phyloP scores from a whole-genome alignment of 2,113 vertebrate species.

The Odocoileus hemionus region DNA sequence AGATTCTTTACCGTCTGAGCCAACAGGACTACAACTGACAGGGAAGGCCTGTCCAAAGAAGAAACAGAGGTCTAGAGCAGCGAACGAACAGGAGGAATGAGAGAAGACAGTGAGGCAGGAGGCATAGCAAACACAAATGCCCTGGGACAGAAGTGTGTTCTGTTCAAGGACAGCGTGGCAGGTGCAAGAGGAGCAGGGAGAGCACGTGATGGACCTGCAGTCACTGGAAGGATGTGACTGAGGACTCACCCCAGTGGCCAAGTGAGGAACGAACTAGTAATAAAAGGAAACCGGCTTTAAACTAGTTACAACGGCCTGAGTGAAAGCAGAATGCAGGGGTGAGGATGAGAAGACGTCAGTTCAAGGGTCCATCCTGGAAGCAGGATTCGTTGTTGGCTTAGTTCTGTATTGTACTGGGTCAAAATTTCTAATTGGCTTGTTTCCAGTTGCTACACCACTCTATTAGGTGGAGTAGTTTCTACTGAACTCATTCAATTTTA shows the following conservation, averaged over 20 bases:
- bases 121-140: background rate
- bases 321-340: background rate
- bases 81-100: no score
- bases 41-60: background rate
- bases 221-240: background rate
- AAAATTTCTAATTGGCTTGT: background rate
- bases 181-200: background rate
- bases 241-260: background rate
- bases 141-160: background rate
- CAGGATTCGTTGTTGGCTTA: background rate
- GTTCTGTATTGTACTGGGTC: accelerated
- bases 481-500: background rate
- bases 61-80: background rate
- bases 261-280: background rate
- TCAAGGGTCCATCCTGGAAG: background rate
- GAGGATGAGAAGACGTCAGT: background rate
- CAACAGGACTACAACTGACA: background rate
- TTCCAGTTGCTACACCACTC: background rate
- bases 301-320: background rate
- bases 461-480: background rate
- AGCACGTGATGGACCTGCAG: accelerated
- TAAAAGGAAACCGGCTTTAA: background rate
- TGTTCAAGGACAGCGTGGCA: accelerated
- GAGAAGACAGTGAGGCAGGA: background rate
- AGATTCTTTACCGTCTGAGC: background rate